These are phyloP conservation scores for Coreoperca whiteheadi DNA, from an alignment of 2,113 vertebrate species.

Conservation along the genomic window DNA sequence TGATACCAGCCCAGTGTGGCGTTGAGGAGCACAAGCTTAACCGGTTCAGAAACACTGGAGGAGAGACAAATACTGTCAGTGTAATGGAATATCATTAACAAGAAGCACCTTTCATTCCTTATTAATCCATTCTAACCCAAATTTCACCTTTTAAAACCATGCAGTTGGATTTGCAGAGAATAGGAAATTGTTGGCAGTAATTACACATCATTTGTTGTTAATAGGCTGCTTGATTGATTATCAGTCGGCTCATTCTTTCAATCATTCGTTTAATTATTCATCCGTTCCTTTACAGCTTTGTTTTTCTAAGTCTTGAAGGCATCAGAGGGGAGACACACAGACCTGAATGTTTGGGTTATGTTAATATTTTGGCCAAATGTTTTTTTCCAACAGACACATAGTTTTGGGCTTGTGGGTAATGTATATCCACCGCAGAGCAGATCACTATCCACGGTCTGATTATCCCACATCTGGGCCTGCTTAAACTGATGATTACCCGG, in stretches of 20 bases:
- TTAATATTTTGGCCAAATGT: slow-evolving; percentile 13
- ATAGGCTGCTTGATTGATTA: not conserved
- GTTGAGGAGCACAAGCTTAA: not conserved
- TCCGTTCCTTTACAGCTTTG: not conserved
- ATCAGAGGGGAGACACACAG: not conserved
- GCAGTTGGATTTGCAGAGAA: not conserved
- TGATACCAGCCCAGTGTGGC: not conserved
- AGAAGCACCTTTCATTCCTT: not conserved
- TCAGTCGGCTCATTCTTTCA: not conserved
- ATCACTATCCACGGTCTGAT: slow-evolving; percentile 43
- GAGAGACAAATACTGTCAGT: not conserved
- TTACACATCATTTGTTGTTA: not conserved
- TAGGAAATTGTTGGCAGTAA: not conserved
- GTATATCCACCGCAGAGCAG: slow-evolving; percentile 44
- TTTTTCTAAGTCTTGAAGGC: not conserved
- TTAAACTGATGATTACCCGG: slow-evolving; percentile 63
- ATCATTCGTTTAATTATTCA: not conserved
- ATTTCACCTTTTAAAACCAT: not conserved
- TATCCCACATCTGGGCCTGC: slow-evolving; percentile 70
- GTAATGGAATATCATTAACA: not conserved
- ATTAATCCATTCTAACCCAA: not conserved
- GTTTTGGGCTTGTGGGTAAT: slow-evolving; percentile 44
- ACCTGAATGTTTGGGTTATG: not conserved
- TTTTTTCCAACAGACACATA: slow-evolving; percentile 8
- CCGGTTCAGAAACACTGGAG: no score